Base-by-base conservation (phyloP, 2,113 vertebrate species). In the Corynorhinus townsendii region DNA sequence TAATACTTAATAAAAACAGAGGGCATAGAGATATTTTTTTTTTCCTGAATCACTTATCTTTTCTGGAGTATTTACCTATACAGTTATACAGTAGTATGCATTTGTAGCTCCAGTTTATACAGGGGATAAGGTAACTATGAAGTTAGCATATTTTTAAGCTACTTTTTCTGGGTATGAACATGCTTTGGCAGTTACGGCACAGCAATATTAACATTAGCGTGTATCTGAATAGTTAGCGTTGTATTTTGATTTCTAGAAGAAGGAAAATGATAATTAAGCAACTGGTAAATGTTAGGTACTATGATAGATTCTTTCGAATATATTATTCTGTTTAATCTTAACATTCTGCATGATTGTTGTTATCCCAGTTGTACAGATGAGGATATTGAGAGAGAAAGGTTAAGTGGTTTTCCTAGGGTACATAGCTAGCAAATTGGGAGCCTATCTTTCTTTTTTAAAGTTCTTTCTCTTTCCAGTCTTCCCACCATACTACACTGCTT, bases 231-330 rank as follows among this genome's bases (percentile, higher is more conserved):
- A 87, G 22, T 75, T 83, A 52, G 62, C 40, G 77, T 87, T 95
- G 91, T 87, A 87, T 87, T 28, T 90, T 86, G n/a, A 77, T 91
- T 91, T 80, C 83, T 26, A 33, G 83, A 76, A 81, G 68, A 86
- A 83, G 56, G 38, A 56, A 56, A 75, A 73, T 93, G 56, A 75
- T 83, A 76, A 72, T 76, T 71, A 52, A 95, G n/a, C 20, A 86
- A n/a, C 43, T 90, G 35, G 47, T 76, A 43, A 59, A 12, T 71
- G 19, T 72, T 93, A 93, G 69, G 43, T 69, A 73, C 68, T 59
- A 6, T 43, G 28, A 26, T 76, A 76, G 87, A 4, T 40, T 71
- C 54, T 83, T 91, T 83, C n/a, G 79, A 79, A 84, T 28, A 5
- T 66, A 38, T 86, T 86, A 24, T 68, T 77, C 49, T 93, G 16